Percentiles rank a stretch among this genome's conserved stretches.
Evolutionary conservation across 2,888 invertebrate species (phyloP).

Genomic region (Drosophila prolongata): DNA sequence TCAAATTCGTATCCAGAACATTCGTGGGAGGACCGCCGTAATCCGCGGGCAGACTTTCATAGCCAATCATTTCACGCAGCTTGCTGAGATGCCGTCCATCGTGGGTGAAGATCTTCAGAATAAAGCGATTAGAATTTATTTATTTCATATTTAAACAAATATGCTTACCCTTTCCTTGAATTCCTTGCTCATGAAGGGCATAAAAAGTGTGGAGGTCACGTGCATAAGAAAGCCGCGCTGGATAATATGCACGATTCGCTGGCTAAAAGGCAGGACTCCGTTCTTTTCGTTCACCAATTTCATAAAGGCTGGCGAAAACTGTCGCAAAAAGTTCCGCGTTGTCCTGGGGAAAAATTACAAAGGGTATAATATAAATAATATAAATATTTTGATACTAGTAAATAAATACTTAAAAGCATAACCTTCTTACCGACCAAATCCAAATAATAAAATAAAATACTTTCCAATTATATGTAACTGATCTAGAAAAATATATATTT

Average conservation of each 20-base stretch:
- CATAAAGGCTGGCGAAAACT: constrained; percentile 74
- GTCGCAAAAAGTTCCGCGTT: constrained; percentile 75
- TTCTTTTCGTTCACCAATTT: constrained; percentile 81
- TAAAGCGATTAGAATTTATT: not conserved
- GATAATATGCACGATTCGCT: constrained; percentile 80
- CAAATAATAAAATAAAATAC: too few relatives aligned
- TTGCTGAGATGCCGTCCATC: constrained; percentile 80
- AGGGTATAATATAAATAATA: too few relatives aligned
- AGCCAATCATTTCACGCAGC: constrained; percentile 79
- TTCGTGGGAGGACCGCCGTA: constrained; percentile 81
- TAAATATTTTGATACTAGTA: not conserved
- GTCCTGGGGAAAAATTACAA: constrained; percentile 56
- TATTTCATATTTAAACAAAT: too few relatives aligned
- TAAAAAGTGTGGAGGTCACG: constrained; percentile 74
- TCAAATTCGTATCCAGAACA: constrained; percentile 73
- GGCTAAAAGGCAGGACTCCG: constrained; percentile 76
- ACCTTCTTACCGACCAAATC: too few relatives aligned
- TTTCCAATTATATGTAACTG: too few relatives aligned
- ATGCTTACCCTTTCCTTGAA: constrained; percentile 75
- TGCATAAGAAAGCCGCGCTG: constrained; percentile 81
- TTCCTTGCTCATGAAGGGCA: constrained; percentile 82
- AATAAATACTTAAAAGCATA: not conserved
- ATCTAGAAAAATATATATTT: too few relatives aligned
- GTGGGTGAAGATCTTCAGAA: constrained; percentile 75
- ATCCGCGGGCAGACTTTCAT: constrained; percentile 77